phyloP scores from a whole-genome alignment of 2,797 vertebrate genomes.

The Rhinoraja longicauda region DNA sequence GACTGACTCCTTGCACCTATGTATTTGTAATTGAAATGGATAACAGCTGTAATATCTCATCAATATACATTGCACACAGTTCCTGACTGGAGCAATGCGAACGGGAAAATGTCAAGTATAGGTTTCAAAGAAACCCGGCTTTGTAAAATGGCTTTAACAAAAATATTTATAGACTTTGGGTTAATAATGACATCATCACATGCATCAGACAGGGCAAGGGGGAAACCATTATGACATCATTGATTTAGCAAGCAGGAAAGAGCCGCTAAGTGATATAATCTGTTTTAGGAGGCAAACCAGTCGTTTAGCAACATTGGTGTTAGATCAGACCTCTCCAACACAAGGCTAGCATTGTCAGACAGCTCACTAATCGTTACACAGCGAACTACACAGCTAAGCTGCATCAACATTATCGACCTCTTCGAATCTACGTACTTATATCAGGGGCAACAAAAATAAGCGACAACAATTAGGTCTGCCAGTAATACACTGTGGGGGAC shows the following conservation, averaged over 20 bases:
- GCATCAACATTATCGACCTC: neutral
- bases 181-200: constrained; percentile 29
- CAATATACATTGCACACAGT: neutral
- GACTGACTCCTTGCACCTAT: constrained; percentile 18
- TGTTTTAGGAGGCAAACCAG: constrained; percentile 17
- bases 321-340: neutral
- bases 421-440: neutral
- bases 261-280: constrained; percentile 22
- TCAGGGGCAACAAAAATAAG: neutral
- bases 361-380: too few species aligned
- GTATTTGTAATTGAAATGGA: constrained; percentile 37
- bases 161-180: constrained; percentile 20
- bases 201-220: constrained; percentile 13
- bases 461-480: neutral
- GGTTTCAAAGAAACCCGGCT: neutral
- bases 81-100: neutral
- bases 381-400: neutral
- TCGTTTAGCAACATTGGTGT: neutral
- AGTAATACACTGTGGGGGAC: neutral
- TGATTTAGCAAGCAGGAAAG: neutral
- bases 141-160: constrained; percentile 23
- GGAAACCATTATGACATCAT: constrained; percentile 32
- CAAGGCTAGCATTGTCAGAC: constrained; percentile 18
- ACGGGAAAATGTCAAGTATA: neutral
- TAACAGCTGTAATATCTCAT: constrained; percentile 35